Conservation (phyloP, 1,140 invertebrate genomes). For the Cecropterus lyciades region DNA sequence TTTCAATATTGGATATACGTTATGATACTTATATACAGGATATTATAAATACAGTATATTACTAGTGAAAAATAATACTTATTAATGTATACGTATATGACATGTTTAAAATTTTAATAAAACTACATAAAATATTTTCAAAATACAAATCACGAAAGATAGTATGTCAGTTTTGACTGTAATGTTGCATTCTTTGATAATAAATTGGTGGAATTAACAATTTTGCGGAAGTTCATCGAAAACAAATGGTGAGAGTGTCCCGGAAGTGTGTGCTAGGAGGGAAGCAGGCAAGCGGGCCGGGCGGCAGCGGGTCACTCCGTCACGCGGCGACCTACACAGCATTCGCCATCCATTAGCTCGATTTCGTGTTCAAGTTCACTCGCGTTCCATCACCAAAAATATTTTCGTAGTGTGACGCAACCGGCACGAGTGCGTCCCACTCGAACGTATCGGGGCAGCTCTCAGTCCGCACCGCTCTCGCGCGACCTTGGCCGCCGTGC, state of each 20-base stretch:
- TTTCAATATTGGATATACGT: too few species aligned
- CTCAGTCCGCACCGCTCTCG: constrained; percentile 72
- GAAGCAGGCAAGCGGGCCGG: constrained; percentile 58
- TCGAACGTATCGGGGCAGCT: constrained; percentile 59
- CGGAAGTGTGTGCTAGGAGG: constrained; percentile 63
- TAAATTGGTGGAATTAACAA: background rate
- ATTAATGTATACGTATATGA: too few species aligned
- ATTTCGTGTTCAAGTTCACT: constrained; percentile 83
- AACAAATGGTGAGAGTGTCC: constrained; percentile 40
- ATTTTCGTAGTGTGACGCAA: constrained; percentile 83
- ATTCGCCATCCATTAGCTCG: constrained; percentile 78
- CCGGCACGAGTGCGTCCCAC: constrained; percentile 65
- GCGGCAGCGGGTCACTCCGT: constrained; percentile 76
- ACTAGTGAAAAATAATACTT: too few species aligned
- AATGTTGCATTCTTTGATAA: background rate
- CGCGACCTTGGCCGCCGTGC: constrained; percentile 83
- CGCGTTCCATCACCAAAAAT: constrained; percentile 83
- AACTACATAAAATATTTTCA: too few species aligned
- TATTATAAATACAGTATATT: too few species aligned
- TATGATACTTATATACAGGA: too few species aligned
- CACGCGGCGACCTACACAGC: constrained; percentile 76
- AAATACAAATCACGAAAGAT: too few species aligned
- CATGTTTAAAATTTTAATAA: too few species aligned
- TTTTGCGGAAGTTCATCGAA: background rate
- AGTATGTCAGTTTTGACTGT: background rate